Conservation (phyloP, 2,797 vertebrate species). For the Thamnophis elegans region DNA sequence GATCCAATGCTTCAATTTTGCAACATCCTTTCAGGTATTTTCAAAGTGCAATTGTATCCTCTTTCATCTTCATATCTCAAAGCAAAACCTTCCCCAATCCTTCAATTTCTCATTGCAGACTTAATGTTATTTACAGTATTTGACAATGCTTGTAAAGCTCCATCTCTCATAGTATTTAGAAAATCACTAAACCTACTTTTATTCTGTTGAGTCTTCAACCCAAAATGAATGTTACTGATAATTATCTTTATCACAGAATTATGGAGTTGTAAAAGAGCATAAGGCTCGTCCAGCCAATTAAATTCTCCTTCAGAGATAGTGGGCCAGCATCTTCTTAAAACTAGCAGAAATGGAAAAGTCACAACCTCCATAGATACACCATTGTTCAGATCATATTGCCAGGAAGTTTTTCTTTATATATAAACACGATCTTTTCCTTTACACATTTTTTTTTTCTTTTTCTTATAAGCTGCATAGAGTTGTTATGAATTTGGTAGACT, state of each 20-base stretch:
- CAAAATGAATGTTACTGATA: not conserved
- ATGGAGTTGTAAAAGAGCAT: not conserved
- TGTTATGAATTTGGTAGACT: not conserved
- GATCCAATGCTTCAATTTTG: not conserved
- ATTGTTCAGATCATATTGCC: not conserved
- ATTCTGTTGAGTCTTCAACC: not conserved
- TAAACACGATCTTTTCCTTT: not conserved
- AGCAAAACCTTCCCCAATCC: not conserved
- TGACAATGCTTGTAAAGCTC: not conserved
- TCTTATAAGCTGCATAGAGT: not conserved
- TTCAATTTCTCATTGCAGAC: not conserved
- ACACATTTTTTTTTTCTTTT: not conserved
- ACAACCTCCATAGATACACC: not conserved
- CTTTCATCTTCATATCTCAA: not conserved
- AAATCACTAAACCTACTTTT: not conserved
- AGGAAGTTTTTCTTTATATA: not conserved
- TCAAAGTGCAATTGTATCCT: not conserved
- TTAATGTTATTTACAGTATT: not conserved
- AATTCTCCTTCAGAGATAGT: not conserved
- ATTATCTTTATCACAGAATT: not conserved
- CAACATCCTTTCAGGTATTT: not conserved
- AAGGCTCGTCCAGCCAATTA: not conserved
- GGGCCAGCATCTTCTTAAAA: not conserved
- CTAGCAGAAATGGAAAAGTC: not conserved
- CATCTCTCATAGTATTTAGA: not conserved